Evolutionary conservation across 1,140 invertebrate genomes (phyloP).

Genomic region (Cydia splendana): DNA sequence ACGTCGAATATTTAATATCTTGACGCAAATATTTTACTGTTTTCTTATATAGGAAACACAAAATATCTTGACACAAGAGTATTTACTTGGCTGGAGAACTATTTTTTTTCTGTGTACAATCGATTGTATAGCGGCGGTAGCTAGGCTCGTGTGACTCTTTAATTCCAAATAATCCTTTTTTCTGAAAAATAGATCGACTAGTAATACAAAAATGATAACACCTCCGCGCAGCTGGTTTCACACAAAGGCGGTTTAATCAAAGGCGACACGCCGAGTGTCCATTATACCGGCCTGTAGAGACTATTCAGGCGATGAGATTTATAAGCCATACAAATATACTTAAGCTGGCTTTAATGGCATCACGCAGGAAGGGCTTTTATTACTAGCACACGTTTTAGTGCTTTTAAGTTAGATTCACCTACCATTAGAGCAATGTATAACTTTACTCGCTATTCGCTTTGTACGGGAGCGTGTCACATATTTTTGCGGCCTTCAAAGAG

Average conservation of each 20-base stretch:
- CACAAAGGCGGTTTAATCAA: conserved; percentile 26
- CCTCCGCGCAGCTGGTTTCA: not conserved
- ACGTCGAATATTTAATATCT: too few relatives aligned
- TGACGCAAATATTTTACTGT: too few relatives aligned
- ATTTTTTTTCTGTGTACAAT: too few relatives aligned
- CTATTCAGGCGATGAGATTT: conserved; percentile 26
- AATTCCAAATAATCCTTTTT: too few relatives aligned
- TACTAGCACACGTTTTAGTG: conserved; percentile 5
- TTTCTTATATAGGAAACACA: too few relatives aligned
- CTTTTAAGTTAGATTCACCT: not conserved
- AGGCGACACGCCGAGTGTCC: conserved; percentile 21
- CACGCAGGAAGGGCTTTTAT: not conserved
- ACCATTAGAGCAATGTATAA: not conserved
- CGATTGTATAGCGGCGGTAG: too few relatives aligned
- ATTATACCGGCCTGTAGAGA: conserved; percentile 13
- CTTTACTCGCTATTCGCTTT: not conserved
- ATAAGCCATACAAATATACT: conserved; percentile 31
- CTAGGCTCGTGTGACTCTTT: too few relatives aligned
- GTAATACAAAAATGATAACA: not conserved
- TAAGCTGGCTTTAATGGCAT: not conserved
- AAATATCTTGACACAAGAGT: too few relatives aligned
- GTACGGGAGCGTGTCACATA: too few relatives aligned
- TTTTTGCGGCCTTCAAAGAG: too few relatives aligned
- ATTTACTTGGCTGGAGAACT: too few relatives aligned
- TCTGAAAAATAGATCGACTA: too few relatives aligned